Evolutionary conservation across 2,113 vertebrate genomes (phyloP), one percentile per base, ranked within the genome.

Genomic region (Tupaia chinensis): DNA sequence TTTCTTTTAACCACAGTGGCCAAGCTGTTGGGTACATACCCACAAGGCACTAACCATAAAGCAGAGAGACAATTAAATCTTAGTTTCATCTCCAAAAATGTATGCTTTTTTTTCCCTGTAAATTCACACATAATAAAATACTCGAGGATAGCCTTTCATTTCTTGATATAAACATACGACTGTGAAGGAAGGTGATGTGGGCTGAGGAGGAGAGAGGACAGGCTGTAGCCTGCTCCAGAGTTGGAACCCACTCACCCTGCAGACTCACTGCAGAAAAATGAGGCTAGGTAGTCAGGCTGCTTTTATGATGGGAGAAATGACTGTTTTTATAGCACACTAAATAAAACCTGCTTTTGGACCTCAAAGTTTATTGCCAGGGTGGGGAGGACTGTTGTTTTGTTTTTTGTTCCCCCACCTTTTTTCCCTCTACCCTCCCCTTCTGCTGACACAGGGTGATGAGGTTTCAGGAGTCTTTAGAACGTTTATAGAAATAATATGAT

Each of bases 291-390:
- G 97, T 97, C 97, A 94, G 98, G 96, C 94, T 97, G 87, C 87
- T 98, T 98, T 98, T 98, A 98, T 98, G 98, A 98, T 97, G 96
- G 98, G 97, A 98, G 97, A 98, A 98, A 99, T 97, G 34, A 96
- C 97, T 98, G 97, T 17, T 98, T 98, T 98, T 99, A 98, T 97
- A 95, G 98, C 94, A 65, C 95, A 97, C 97, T 98, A 98, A 98
- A 98, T 98, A 98, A 98, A 98, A 97, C 97, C 98, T 98, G 91
- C 97, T 97, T 96, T 98, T 97, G 9, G 77, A 97, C 87, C 93
- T 96, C 34, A 74, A 96, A 92, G 89, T 98, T 98, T 98, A 98
- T 98, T 98, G 98, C 96, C 96, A 95, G 97, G 97, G 93, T 92
- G 87, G 92, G 93, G 94, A 97, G 97, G 97, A 95, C 90, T 97